These are phyloP conservation scores for Heliconius sara DNA, from an alignment of 2,888 invertebrate species.

Conservation along the genomic window DNA sequence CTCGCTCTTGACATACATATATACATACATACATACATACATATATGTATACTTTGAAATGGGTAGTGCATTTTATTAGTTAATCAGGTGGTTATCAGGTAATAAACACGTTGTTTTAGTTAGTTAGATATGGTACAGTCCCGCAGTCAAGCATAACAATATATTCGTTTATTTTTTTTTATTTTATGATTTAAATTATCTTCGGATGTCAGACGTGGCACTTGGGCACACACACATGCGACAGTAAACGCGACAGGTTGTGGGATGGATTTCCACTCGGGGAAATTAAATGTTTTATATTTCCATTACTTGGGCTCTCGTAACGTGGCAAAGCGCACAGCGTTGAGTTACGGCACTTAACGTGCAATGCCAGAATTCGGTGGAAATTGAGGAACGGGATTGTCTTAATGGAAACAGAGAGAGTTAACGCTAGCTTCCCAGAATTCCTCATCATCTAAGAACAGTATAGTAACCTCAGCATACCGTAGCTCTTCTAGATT, in stretches of 20 bases:
- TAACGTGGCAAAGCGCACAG: background rate
- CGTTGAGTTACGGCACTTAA: background rate
- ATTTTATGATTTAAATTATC: no score
- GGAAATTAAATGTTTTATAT: background rate
- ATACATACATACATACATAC: no score
- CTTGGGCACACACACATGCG: no score
- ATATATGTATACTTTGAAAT: background rate
- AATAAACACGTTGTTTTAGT: background rate
- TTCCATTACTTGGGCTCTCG: background rate
- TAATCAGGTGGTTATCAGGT: background rate
- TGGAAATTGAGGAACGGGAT: background rate
- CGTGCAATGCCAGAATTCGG: background rate
- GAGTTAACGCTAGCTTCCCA: background rate
- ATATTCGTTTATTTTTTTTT: no score
- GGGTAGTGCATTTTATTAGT: background rate
- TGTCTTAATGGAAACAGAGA: background rate
- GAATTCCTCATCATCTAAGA: no score
- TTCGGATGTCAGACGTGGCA: no score
- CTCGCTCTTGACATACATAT: slow-evolving; percentile 8
- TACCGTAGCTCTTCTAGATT: no score
- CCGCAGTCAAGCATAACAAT: no score
- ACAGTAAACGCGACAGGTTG: background rate
- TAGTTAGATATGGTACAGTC: no score
- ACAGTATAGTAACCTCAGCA: no score
- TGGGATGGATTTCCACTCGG: background rate